These are phyloP conservation scores for Gadus macrocephalus DNA, from an alignment of 2,113 vertebrate species.

Conservation along the genomic window DNA sequence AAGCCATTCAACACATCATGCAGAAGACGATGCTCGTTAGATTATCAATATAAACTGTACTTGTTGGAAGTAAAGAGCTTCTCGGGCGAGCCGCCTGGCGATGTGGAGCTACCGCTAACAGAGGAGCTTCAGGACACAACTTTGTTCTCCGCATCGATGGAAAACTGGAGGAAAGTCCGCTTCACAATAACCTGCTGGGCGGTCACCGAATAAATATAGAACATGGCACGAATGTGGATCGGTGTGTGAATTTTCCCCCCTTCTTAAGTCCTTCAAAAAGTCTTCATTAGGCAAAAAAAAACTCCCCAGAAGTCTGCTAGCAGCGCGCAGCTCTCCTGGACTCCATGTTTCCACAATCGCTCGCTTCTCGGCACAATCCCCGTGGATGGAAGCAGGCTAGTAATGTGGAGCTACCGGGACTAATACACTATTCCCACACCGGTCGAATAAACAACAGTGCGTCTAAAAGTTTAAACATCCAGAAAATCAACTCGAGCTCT, in stretches of 20 bases:
- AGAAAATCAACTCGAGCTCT: constrained; percentile 4
- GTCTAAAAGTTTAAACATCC: constrained; percentile 22
- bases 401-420: constrained; percentile 57
- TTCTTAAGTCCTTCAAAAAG: constrained; percentile 30
- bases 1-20: constrained; percentile 6
- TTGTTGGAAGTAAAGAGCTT: constrained; percentile 11
- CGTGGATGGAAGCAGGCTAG: constrained; percentile 60
- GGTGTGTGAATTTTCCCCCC: constrained; percentile 16
- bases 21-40: neutral
- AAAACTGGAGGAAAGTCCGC: constrained; percentile 63
- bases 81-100: constrained; percentile 26
- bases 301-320: constrained; percentile 44
- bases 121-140: constrained; percentile 62
- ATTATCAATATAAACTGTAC: neutral
- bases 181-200: constrained; percentile 49
- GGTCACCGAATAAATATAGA: constrained; percentile 30
- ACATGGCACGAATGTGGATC: constrained; percentile 26
- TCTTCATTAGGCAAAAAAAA: constrained; percentile 31
- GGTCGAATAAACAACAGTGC: constrained; percentile 7
- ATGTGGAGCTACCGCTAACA: constrained; percentile 54
- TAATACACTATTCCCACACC: constrained; percentile 35
- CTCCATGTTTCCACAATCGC: constrained; percentile 71
- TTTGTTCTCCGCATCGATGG: constrained; percentile 59
- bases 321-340: constrained; percentile 51
- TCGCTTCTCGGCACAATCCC: constrained; percentile 64